These are phyloP conservation scores for Semnornis frantzii DNA, from an alignment of 2,113 vertebrate species.

Conservation along the genomic window DNA sequence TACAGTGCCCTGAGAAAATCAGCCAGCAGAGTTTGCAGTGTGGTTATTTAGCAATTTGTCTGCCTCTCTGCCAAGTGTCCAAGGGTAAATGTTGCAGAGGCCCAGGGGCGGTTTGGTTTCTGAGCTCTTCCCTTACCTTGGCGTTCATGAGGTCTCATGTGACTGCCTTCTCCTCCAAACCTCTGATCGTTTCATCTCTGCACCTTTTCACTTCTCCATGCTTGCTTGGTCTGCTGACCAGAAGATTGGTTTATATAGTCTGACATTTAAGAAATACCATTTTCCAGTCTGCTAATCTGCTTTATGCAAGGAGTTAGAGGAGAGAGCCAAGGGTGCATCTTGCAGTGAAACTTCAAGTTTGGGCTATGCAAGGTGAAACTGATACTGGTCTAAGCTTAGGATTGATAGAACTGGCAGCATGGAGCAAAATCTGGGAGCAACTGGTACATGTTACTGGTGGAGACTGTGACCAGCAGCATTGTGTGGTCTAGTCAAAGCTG, in stretches of 20 bases:
- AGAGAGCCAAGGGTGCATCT: background rate
- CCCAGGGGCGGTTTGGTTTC: background rate
- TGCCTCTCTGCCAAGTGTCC: background rate
- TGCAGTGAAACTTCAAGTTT: background rate
- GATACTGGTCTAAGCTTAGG: background rate
- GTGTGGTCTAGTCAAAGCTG: background rate
- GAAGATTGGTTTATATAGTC: slow-evolving; percentile 40
- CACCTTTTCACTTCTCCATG: slow-evolving; percentile 16
- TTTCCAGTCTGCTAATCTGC: slow-evolving; percentile 54
- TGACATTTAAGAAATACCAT: slow-evolving; percentile 64
- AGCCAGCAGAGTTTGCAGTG: background rate
- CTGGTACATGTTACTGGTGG: background rate
- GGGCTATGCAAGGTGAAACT: background rate
- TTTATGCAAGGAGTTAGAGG: background rate
- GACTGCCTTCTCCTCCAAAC: background rate
- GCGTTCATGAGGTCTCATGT: accelerated
- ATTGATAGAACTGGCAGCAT: background rate
- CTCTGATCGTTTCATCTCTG: background rate
- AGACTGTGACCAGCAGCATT: accelerated
- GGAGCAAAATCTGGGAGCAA: background rate
- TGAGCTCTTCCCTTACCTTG: background rate
- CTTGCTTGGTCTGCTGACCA: slow-evolving; percentile 35
- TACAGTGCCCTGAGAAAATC: background rate
- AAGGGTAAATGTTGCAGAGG: background rate
- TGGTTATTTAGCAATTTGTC: background rate